These are phyloP conservation scores for Cinclus cinclus DNA, from an alignment of 2,113 vertebrate genomes.

Conservation along the genomic window DNA sequence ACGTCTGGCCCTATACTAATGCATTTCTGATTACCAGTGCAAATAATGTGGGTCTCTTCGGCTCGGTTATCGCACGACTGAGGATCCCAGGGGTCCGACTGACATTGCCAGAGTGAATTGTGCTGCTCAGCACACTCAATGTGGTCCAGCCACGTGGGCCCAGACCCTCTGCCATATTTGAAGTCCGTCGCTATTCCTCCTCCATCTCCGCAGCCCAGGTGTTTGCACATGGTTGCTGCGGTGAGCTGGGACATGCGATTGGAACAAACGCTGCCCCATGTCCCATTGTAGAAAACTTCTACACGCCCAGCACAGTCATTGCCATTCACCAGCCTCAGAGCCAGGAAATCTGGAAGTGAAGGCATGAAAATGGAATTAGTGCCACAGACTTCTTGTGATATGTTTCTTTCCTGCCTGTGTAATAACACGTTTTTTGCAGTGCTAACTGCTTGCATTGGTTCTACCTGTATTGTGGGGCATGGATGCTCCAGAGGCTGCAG, in stretches of 20 bases:
- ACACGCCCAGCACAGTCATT: slow-evolving; percentile 11
- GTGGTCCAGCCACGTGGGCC: slow-evolving; percentile 49
- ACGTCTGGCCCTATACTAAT: neutral
- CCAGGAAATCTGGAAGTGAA: slow-evolving; percentile 38
- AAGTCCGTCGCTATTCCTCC: neutral
- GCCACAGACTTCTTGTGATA: neutral
- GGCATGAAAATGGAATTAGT: neutral
- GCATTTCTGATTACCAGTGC: slow-evolving; percentile 38
- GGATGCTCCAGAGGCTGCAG: neutral
- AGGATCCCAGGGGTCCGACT: slow-evolving; percentile 52
- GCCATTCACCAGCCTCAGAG: slow-evolving; percentile 32
- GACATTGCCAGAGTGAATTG: slow-evolving; percentile 42
- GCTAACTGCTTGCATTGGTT: neutral
- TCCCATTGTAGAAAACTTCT: slow-evolving; percentile 58
- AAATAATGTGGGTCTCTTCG: slow-evolving; percentile 58
- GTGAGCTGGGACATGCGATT: slow-evolving; percentile 34
- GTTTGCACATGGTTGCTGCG: slow-evolving; percentile 17
- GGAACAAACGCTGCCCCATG: slow-evolving; percentile 53
- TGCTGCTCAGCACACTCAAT: slow-evolving; percentile 24
- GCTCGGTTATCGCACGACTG: slow-evolving; percentile 33
- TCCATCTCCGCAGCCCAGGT: neutral
- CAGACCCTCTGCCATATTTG: neutral
- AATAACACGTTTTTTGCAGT: neutral
- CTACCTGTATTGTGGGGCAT: neutral
- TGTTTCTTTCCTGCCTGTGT: neutral